A percentile compares a stretch with the other conserved stretches of the same genome.
These are phyloP conservation scores for Sander lucioperca DNA, from an alignment of 2,113 vertebrate species.

Conservation along the genomic window DNA sequence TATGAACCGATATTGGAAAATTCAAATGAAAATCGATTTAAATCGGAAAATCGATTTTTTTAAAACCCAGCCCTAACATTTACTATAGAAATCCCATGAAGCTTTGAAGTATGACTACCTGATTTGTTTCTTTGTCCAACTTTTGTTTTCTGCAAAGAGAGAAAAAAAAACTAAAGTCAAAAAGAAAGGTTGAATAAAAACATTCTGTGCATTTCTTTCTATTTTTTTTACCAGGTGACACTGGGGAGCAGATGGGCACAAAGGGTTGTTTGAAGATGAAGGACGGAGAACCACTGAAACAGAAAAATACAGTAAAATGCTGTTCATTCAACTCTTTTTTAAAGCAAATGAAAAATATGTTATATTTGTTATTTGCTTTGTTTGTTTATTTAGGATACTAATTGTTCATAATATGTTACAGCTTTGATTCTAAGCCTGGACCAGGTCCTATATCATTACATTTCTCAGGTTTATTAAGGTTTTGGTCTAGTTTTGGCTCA, in stretches of 20 bases:
- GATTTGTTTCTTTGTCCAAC: constrained; percentile 90
- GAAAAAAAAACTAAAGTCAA: constrained; percentile 6
- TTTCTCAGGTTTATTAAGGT: neutral
- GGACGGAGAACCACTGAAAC: constrained; percentile 85
- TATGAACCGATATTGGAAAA: too few relatives aligned
- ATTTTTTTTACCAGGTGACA: constrained; percentile 83
- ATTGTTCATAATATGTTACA: too few relatives aligned
- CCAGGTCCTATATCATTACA: neutral
- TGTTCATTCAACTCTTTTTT: neutral
- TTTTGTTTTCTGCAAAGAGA: constrained; percentile 82
- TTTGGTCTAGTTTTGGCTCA: neutral
- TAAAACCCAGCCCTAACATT: constrained; percentile 10
- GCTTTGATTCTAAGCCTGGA: neutral
- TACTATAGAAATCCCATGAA: constrained; percentile 25
- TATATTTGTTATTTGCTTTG: too few relatives aligned
- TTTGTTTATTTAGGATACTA: too few relatives aligned
- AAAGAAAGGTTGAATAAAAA: neutral
- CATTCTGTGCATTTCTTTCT: constrained; percentile 6
- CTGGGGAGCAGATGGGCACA: constrained; percentile 82
- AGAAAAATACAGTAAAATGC: neutral
- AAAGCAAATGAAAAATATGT: neutral
- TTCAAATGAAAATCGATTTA: too few relatives aligned
- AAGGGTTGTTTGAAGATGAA: constrained; percentile 91
- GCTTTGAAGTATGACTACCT: constrained; percentile 80
- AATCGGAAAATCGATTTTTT: too few relatives aligned